phyloP scores from a whole-genome alignment of 1,140 invertebrate genomes.

The Aethina tumida region DNA sequence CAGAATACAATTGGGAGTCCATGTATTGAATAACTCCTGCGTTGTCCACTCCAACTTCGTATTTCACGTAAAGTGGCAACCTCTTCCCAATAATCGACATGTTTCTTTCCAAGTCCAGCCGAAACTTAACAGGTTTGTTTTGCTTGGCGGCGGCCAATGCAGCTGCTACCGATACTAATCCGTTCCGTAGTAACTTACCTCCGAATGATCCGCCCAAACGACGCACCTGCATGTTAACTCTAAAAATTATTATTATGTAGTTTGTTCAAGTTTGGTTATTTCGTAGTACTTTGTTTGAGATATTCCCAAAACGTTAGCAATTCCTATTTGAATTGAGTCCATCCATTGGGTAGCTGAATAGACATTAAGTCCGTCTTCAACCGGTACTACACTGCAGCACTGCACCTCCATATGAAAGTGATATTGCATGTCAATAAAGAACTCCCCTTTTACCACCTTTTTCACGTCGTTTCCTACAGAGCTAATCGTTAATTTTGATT shows the following conservation, averaged over 20 bases:
- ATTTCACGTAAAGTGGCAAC: conserved; percentile 44
- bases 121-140: conserved; percentile 48
- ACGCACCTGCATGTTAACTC: conserved; percentile 48
- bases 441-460: conserved; percentile 5
- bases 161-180: conserved; percentile 40
- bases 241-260: conserved; percentile 24
- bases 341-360: conserved; percentile 56
- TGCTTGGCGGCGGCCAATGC: conserved; percentile 46
- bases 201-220: conserved; percentile 65
- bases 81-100: conserved; percentile 58
- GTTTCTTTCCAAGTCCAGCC: conserved; percentile 53
- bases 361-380: conserved; percentile 53
- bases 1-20: conserved; percentile 49
- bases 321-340: conserved; percentile 48
- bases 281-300: conserved; percentile 33
- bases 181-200: conserved; percentile 44
- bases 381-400: conserved; percentile 48
- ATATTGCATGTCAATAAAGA: conserved; percentile 39
- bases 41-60: conserved; percentile 56
- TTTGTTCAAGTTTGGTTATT: not conserved
- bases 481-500: not conserved
- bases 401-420: conserved; percentile 57
- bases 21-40: conserved; percentile 57
- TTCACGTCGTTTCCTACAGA: conserved; percentile 3
- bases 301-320: conserved; percentile 48